Percentiles rank a stretch among this genome's conserved stretches.
These are phyloP conservation scores for Incurvaria masculella DNA, from an alignment of 2,888 invertebrate species.

Conservation along the genomic window DNA sequence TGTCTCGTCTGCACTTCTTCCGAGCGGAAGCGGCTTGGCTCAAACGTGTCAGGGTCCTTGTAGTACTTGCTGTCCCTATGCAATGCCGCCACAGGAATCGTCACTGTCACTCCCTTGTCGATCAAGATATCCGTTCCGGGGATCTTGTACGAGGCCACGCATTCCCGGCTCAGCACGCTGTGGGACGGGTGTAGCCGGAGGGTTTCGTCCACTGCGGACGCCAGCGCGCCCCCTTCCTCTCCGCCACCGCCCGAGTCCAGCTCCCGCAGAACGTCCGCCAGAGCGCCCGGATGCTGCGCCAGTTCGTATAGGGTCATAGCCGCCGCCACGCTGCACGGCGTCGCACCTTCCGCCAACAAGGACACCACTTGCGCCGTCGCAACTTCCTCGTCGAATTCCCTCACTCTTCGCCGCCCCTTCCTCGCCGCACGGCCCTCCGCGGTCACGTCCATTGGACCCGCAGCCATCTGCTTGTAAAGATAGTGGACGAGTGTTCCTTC, in stretches of 20 bases:
- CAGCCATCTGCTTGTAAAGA: background rate
- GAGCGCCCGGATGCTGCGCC: conserved; percentile 29
- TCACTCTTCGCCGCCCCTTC: background rate
- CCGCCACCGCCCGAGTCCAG: conserved; percentile 18
- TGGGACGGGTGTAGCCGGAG: conserved; percentile 42
- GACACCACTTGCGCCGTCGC: conserved; percentile 19
- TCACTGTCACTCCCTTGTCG: conserved; percentile 37
- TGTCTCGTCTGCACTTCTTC: conserved; percentile 24
- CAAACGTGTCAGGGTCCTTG: conserved; percentile 29
- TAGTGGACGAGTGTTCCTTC: background rate
- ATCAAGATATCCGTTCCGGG: conserved; percentile 32
- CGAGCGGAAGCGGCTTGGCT: conserved; percentile 38
- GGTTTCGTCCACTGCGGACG: conserved; percentile 37
- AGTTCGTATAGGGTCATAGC: conserved; percentile 37
- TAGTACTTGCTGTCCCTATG: conserved; percentile 36
- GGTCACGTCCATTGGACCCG: background rate
- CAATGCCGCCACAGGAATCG: conserved; percentile 36
- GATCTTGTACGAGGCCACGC: conserved; percentile 35
- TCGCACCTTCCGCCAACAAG: conserved; percentile 42
- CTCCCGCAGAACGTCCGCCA: conserved; percentile 28
- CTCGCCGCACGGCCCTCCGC: background rate
- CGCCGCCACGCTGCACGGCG: conserved; percentile 34
- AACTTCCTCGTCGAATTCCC: background rate
- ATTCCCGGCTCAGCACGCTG: conserved; percentile 36
- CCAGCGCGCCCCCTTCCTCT: conserved; percentile 28